phyloP scores from a whole-genome alignment of 2,113 vertebrate species.

The Brienomyrus brachyistius region DNA sequence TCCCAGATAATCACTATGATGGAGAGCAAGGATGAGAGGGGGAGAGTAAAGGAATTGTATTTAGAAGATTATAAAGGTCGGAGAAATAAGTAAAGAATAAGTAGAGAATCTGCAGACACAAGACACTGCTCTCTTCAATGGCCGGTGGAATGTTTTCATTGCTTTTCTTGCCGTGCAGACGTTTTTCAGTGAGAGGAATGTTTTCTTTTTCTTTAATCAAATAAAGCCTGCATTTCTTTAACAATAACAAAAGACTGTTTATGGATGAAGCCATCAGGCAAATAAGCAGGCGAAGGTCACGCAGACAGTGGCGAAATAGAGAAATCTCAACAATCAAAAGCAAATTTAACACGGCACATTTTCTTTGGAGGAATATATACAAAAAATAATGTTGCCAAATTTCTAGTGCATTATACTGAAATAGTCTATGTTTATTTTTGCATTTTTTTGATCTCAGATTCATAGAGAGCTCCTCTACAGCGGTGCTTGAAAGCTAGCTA shows the following conservation, averaged over 20 bases:
- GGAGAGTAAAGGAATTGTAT: constrained; percentile 15
- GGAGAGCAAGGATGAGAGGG: background rate
- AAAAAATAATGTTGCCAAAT: background rate
- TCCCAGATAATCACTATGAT: constrained; percentile 10
- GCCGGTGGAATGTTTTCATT: background rate
- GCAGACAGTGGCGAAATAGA: background rate
- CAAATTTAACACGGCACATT: background rate
- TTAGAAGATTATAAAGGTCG: background rate
- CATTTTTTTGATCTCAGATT: background rate
- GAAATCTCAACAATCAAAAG: background rate
- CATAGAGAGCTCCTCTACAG: background rate
- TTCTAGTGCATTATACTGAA: background rate
- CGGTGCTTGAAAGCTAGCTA: background rate
- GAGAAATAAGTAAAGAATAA: background rate
- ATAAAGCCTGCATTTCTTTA: background rate
- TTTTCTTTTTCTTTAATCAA: background rate
- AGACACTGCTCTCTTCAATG: background rate
- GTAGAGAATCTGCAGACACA: background rate
- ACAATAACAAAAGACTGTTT: background rate
- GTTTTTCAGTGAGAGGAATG: background rate
- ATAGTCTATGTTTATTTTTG: background rate
- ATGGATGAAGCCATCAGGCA: background rate
- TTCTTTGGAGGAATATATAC: background rate
- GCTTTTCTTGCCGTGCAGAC: background rate
- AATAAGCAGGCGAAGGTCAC: background rate